Evolutionary conservation across 1,140 invertebrate species (phyloP).

Genomic region (Magallana gigas): DNA sequence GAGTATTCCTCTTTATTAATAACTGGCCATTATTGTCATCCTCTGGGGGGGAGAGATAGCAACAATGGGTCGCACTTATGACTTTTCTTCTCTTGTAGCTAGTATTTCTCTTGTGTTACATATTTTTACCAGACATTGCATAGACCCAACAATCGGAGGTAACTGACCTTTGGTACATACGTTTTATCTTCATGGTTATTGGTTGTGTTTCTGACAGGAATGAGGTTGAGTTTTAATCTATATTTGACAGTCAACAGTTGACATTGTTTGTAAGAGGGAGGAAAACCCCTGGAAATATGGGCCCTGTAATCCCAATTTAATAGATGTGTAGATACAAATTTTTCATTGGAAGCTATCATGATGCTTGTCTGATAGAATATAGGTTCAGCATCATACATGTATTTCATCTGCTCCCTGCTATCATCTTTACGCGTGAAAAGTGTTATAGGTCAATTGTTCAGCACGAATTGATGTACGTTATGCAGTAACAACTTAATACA

Average conservation of each 20-base stretch:
- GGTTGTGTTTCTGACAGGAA: background rate
- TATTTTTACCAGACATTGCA: background rate
- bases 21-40: constrained; percentile 29
- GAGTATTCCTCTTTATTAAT: constrained; percentile 22
- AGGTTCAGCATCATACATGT: no score
- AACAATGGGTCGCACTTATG: background rate
- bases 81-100: background rate
- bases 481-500: no score
- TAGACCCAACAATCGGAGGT: background rate
- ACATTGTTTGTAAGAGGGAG: background rate
- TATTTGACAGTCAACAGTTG: background rate
- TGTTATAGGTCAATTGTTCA: no score
- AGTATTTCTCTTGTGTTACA: background rate
- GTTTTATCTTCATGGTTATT: background rate
- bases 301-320: background rate
- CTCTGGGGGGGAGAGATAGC: background rate
- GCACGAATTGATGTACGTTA: no score
- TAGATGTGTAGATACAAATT: no score
- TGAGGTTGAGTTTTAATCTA: background rate
- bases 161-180: constrained; percentile 2
- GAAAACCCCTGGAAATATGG: background rate
- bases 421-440: no score
- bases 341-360: no score
- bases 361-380: no score
- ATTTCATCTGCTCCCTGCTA: no score